Percentiles rank a stretch among this genome's conserved stretches.
Evolutionary conservation across 1,140 invertebrate species (phyloP).

Genomic region (Gerris buenoi): DNA sequence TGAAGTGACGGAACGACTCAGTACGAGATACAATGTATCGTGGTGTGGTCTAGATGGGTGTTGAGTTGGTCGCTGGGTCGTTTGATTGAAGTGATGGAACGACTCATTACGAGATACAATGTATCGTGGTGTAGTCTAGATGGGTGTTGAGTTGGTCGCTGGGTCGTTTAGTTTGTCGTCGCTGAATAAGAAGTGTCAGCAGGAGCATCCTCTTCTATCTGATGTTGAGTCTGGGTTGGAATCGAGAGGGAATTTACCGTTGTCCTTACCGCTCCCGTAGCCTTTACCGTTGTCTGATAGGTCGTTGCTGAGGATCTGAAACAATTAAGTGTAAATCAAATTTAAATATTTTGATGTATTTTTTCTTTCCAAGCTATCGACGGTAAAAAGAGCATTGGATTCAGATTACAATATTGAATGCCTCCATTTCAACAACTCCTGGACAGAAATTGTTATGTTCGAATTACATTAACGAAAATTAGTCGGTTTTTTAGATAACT

Average conservation of each 20-base stretch:
- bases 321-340: conserved; percentile 1
- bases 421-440: no score
- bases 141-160: no score
- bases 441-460: neutral
- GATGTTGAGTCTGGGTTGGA: conserved; percentile 4
- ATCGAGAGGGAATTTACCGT: conserved; percentile 12
- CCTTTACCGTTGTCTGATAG: conserved; percentile 9
- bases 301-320: conserved; percentile 15
- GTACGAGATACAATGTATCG: no score
- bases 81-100: no score
- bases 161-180: no score
- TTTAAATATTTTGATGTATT: neutral
- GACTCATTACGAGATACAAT: no score
- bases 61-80: no score
- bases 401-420: neutral
- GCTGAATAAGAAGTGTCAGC: no score
- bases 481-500: neutral
- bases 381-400: neutral
- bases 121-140: no score
- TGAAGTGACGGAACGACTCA: no score
- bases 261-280: conserved; percentile 4
- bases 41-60: no score
- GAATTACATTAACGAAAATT: neutral
- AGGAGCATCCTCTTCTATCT: conserved; percentile 9
- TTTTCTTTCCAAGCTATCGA: no score